phyloP scores from a whole-genome alignment of 2,113 vertebrate species.

The Nothocercus julius region DNA sequence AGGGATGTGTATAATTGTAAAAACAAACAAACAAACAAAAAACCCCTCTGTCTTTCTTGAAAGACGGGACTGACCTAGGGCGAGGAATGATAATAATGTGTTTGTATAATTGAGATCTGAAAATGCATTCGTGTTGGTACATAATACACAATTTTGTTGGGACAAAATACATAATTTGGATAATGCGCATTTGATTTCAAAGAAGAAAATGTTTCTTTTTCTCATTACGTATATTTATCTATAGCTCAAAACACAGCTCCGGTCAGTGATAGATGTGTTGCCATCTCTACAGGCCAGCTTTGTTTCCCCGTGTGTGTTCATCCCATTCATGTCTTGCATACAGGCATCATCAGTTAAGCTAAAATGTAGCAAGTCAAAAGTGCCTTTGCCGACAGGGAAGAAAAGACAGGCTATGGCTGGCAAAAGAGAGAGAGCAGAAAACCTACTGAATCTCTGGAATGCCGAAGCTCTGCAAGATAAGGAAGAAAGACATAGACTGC shows the following conservation, averaged over 20 bases:
- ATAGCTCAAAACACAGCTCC: neutral
- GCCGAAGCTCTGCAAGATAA: neutral
- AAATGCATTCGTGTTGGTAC: neutral
- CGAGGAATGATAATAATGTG: neutral
- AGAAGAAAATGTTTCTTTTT: rapidly evolving
- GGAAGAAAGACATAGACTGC: neutral
- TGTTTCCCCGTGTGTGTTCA: rapidly evolving
- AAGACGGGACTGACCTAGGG: rapidly evolving
- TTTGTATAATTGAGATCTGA: neutral
- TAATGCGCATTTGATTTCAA: neutral
- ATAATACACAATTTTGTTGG: too few relatives aligned
- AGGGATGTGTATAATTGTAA: neutral
- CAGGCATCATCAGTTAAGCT: neutral
- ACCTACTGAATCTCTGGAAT: neutral
- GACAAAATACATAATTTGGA: neutral
- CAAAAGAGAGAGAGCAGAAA: neutral
- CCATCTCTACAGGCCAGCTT: neutral
- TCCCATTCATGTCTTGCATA: neutral
- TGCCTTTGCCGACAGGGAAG: neutral
- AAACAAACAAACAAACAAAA: neutral
- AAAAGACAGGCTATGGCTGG: neutral
- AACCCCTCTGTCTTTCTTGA: rapidly evolving
- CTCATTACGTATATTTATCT: neutral
- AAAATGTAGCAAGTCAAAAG: neutral
- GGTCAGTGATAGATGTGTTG: neutral